Base-by-base conservation (phyloP, 1,140 invertebrate species). In the Brachionus angularis region DNA sequence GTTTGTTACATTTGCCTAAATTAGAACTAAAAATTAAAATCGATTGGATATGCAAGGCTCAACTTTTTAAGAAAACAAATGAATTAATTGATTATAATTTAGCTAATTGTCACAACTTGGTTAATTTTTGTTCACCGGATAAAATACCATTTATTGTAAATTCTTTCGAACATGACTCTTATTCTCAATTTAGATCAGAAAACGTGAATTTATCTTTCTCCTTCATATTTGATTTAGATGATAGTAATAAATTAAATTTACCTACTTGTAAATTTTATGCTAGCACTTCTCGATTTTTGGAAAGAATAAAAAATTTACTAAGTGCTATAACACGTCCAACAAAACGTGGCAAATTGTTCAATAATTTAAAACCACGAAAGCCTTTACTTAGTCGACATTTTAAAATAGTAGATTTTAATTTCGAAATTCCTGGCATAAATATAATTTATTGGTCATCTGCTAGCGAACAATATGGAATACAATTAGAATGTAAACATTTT, bases 361-460 rank as follows among this genome's bases (percentile, higher is more conserved):
- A 87, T 39, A 93, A 91, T 78, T 85, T 88, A 14, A 83, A 88
- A 12, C 88, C 89, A 1, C 85, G 89, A 27, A 96, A 95, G 79
- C 88, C 88, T 71, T 91, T 94, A 73, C 85, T 99, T 0, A 94
- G 91, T 72, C 83, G 95, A 8, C 94, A 98, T 81, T 97, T 96
- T 74, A 80, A 79, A 79, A 80, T 73, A 76, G 78, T 77, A 71
- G 12, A 29, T 14, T 58, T 71, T n/a, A 46, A 71, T 12, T 71
- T 55, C 5, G 23, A 39, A 5, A 1, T 84, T 96, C 39, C 92
- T 94, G 77, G 87, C 89, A 72, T 96, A 75, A 89, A 93, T 80
- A 89, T 97, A 10, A 91, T 89, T 76, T 98, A 98, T 82, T 98
- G 94, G 94, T 94, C 96, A 87, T 98, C 94, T 0, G 96, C 93